A percentile compares a stretch with the other conserved stretches of the same genome.
Conservation (phyloP, 1,140 invertebrate species). For the Ceratina calcarata region DNA sequence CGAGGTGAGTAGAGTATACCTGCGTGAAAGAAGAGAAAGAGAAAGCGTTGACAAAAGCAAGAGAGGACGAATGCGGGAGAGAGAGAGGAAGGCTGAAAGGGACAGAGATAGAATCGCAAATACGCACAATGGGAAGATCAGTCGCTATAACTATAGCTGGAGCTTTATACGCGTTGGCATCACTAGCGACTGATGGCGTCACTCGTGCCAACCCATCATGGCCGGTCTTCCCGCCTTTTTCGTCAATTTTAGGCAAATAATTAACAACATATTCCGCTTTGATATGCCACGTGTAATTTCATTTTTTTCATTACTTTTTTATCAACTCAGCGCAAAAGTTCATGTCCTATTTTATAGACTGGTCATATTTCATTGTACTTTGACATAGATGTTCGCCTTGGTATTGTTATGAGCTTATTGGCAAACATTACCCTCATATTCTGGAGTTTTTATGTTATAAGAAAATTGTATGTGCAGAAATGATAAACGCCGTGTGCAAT, state of each 20-base stretch:
- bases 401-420: too few species aligned
- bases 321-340: neutral
- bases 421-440: too few species aligned
- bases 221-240: constrained; percentile 57
- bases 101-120: constrained; percentile 1
- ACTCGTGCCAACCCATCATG: constrained; percentile 32
- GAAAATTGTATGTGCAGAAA: too few species aligned
- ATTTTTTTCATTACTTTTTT: neutral
- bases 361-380: too few species aligned
- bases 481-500: too few species aligned
- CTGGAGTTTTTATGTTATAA: too few species aligned
- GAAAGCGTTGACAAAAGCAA: constrained; percentile 9
- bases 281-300: constrained; percentile 3
- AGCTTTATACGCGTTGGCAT: constrained; percentile 36
- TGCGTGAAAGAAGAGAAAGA: constrained; percentile 10
- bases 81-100: constrained; percentile 2
- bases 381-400: too few species aligned
- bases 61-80: neutral
- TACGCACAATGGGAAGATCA: constrained; percentile 49
- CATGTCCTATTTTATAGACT: neutral
- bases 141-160: constrained; percentile 15
- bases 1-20: constrained; percentile 87
- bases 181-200: constrained; percentile 39
- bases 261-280: constrained; percentile 30
- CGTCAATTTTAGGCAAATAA: constrained; percentile 25